Base-by-base conservation (phyloP, 2,113 vertebrate species). In the Tetraodon nigroviridis region DNA sequence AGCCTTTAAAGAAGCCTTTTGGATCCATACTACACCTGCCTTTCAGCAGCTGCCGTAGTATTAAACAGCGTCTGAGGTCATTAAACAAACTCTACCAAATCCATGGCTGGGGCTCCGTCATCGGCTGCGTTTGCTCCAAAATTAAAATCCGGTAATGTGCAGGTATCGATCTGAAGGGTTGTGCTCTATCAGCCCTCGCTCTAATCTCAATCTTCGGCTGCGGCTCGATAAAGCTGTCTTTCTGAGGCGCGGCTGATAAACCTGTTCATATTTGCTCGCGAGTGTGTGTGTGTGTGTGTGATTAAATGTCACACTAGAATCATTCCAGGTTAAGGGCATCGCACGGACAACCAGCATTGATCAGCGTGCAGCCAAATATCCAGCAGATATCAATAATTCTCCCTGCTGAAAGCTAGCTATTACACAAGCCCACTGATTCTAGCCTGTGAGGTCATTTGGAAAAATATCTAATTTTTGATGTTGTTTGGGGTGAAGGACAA, bases 301-400 rank as follows among this genome's bases (percentile, higher is more conserved):
- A 51, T 73, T 51, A 62, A 69, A 51, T 69, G 54, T 66, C 62
- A 57, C 24, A 20, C 67, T 50, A 40, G 3, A 70, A 58, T 58
- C 12, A 48, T 51, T 56, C 62, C 14, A 40, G n/a, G 37, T 57
- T 46, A 29, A 61, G 14, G 2, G 40, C 45, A 50, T 44, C 3
- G 21, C 54, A 29, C 12, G 49, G 49, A 53, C 51, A 6, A 7
- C 13, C 40, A n/a, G 51, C 42, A 67, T 60, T 29, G 71, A 84
- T 71, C 5, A 1, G 24, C 57, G 32, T 37, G 8, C 32, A 37
- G 32, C 32, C 32, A 37, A 17, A 16, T 46, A 46, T 17, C 44
- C 2, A 46, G 2, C 44, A 5, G 2, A 6, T 46, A n/a, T 46
- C 44, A 16, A 17, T n/a, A 13, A n/a, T 46, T 46, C n/a, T 46